Percentiles rank a stretch among this genome's conserved stretches.
Evolutionary conservation across 1,140 invertebrate genomes (phyloP).

Genomic region (Phymastichus coffea): DNA sequence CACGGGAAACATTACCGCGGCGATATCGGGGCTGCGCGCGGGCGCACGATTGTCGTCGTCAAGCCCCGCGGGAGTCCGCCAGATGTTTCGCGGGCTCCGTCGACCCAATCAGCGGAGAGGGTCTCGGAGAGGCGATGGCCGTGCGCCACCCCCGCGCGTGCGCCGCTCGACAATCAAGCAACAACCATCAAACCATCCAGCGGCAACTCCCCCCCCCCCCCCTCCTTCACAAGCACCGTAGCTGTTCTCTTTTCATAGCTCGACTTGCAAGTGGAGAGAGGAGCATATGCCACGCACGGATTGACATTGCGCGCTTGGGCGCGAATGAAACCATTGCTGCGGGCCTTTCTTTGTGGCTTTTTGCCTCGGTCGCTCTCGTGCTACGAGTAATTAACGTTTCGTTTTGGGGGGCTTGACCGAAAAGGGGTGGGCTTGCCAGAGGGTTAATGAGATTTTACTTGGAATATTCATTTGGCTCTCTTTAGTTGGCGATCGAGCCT

Average conservation of each 20-base stretch:
- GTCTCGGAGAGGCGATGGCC: conserved; percentile 9
- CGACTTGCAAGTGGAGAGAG: no score
- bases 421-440: no score
- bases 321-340: conserved; percentile 39
- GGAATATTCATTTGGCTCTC: no score
- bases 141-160: conserved; percentile 41
- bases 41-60: conserved; percentile 52
- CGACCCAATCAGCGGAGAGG: conserved; percentile 53
- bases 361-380: not conserved
- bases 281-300: conserved; percentile 52
- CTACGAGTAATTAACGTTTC: conserved; percentile 16
- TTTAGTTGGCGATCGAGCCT: no score
- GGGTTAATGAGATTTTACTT: no score
- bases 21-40: no score
- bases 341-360: conserved; percentile 10
- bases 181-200: conserved; percentile 57
- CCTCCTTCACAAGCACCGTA: conserved; percentile 24
- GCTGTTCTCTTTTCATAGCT: conserved; percentile 18
- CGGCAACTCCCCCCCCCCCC: conserved; percentile 28
- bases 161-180: conserved; percentile 54
- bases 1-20: conserved; percentile 52
- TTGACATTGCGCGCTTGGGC: conserved; percentile 43
- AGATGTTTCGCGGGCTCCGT: conserved; percentile 59
- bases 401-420: no score
- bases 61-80: conserved; percentile 55